Evolutionary conservation across 37 sponge, comb jelly and placozoan genomes (phyloP).

Genomic region (Agelas oroides): DNA sequence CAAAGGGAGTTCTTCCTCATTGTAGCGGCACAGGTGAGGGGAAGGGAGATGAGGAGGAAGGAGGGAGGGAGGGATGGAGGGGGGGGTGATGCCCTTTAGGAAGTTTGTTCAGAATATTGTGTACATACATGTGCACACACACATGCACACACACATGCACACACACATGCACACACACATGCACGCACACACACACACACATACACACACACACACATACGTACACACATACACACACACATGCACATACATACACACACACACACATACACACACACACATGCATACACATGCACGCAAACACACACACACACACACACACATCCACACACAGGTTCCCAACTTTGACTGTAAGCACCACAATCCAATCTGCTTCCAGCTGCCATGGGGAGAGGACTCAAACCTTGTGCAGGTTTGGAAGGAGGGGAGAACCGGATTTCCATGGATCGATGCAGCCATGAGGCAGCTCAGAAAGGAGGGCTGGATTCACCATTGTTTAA

Average conservation of each 20-base stretch:
- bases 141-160: too few relatives aligned
- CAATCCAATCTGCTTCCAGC: constrained; percentile 62
- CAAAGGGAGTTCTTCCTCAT: constrained; percentile 61
- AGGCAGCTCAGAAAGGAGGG: constrained; percentile 78
- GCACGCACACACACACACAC: too few relatives aligned
- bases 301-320: not conserved
- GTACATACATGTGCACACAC: too few relatives aligned
- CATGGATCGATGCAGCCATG: constrained; percentile 85
- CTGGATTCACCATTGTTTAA: constrained; percentile 68
- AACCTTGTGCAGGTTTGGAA: constrained; percentile 29
- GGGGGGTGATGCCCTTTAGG: too few relatives aligned
- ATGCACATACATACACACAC: too few relatives aligned
- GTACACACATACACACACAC: too few relatives aligned
- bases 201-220: too few relatives aligned
- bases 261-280: not conserved
- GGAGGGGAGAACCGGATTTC: constrained; percentile 67
- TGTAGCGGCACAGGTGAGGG: constrained; percentile 43
- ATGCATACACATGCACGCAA: not conserved
- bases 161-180: too few relatives aligned
- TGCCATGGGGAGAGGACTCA: constrained; percentile 65
- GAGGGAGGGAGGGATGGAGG: too few relatives aligned
- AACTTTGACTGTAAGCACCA: constrained; percentile 62
- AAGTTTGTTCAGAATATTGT: too few relatives aligned
- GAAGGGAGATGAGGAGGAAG: not conserved
- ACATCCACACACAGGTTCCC: constrained; percentile 17